These are phyloP conservation scores for Drosophila athabasca DNA, from an alignment of 1,140 invertebrate species.

Conservation along the genomic window DNA sequence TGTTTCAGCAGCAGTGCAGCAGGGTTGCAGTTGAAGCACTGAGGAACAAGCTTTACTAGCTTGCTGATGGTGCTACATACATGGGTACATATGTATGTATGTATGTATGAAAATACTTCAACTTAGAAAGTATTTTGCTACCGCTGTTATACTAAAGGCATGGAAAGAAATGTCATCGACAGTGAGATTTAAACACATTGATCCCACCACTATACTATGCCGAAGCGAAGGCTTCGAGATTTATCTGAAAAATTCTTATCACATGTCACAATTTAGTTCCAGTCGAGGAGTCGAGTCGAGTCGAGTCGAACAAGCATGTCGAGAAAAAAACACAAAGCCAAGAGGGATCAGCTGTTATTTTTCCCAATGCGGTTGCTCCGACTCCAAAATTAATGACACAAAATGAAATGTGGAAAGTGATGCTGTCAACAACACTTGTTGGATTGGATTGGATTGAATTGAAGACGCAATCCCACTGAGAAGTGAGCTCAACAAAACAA, in stretches of 20 bases:
- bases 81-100: not conserved
- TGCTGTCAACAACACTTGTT: constrained; percentile 81
- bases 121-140: not conserved
- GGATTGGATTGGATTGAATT: constrained; percentile 60
- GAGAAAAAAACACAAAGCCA: constrained; percentile 45
- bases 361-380: constrained; percentile 69
- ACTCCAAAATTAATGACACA: constrained; percentile 77
- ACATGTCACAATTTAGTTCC: constrained; percentile 76
- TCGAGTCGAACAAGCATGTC: constrained; percentile 51
- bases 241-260: constrained; percentile 70
- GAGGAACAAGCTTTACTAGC: not conserved
- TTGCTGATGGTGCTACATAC: not conserved
- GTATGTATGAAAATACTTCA: constrained; percentile 1
- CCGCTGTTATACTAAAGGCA: not conserved
- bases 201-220: constrained; percentile 15
- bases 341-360: constrained; percentile 75
- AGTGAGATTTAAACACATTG: constrained; percentile 14
- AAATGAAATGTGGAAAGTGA: constrained; percentile 76
- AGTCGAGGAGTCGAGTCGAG: constrained; percentile 51
- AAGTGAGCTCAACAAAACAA: not conserved
- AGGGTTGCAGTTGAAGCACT: not conserved
- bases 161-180: constrained; percentile 1
- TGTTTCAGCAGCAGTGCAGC: not conserved
- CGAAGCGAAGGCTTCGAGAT: constrained; percentile 29
- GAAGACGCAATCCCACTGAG: constrained; percentile 23